These are phyloP conservation scores for Xiphydria camelus DNA, from an alignment of 2,888 invertebrate genomes.

Conservation along the genomic window DNA sequence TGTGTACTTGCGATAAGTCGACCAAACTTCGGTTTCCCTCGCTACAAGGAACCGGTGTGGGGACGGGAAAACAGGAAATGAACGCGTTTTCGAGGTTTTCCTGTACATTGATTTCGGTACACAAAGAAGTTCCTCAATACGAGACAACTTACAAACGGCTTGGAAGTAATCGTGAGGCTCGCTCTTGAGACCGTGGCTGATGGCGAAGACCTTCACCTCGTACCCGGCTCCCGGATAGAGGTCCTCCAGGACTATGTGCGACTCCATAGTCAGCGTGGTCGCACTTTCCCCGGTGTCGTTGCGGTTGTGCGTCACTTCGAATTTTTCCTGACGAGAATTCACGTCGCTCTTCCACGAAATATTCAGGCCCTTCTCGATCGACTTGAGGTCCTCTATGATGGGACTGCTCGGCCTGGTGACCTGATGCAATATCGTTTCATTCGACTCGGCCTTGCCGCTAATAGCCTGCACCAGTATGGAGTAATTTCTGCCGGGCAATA, in stretches of 20 bases:
- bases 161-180: constrained; percentile 87
- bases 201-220: constrained; percentile 84
- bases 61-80: too few relatives aligned
- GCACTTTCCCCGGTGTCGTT: constrained; percentile 71
- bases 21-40: too few relatives aligned
- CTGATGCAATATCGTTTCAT: constrained; percentile 72
- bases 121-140: background rate
- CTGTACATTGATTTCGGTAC: too few relatives aligned
- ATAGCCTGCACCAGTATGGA: constrained; percentile 82
- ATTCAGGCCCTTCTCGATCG: constrained; percentile 73
- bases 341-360: constrained; percentile 94
- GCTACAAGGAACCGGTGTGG: too few relatives aligned
- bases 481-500: constrained; percentile 88
- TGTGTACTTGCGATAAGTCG: too few relatives aligned
- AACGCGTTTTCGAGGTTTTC: too few relatives aligned
- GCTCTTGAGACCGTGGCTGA: constrained; percentile 79
- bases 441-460: constrained; percentile 80
- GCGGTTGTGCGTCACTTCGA: constrained; percentile 78
- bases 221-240: constrained; percentile 89
- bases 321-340: constrained; percentile 84
- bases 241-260: constrained; percentile 71
- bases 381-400: constrained; percentile 80
- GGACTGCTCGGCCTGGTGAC: constrained; percentile 87
- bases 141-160: constrained; percentile 82
- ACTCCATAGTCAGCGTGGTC: constrained; percentile 67